Evolutionary conservation across 2,888 invertebrate species (phyloP), one percentile per base, ranked within the genome.

Genomic region (Lepidochrysops patricia): DNA sequence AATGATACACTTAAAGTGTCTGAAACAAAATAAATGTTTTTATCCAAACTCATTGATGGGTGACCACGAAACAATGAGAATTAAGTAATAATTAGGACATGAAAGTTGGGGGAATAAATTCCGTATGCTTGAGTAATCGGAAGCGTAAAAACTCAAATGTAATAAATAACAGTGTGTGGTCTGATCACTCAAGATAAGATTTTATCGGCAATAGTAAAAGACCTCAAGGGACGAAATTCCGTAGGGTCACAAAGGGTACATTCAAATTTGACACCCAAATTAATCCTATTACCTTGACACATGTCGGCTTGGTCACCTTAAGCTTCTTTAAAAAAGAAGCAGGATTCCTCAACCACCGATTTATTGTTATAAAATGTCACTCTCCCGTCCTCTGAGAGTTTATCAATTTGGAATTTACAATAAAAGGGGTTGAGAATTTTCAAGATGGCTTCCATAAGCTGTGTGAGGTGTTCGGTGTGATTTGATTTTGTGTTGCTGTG

Each of bases 261-360:
- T 67, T 64, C 63, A 54, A 57, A 60, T 63, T 62, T 65, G 64
- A 67, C 62, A 64, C 54, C 57, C 74, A 77, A 70, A 73, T 70
- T 82, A 84, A 85, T 84, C 83, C 78, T 82, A 82, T 81, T 81
- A 80, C 61, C 61, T 63, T 76, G 77, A 79, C 78, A 73, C 69
- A 70, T 73, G 75, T 75, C 71, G 67, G 67, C 71, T 70, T 69
- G 66, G 72, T 70, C 70, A 71, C 68, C 43, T 43, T 43, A 43
- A 43, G 43, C 19, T 43, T 12, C 19, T 23, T 29, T 9, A 29
- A 43, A 43, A 43, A 43, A 43, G n/a, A n/a, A 43, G 4, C 9
- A 9, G 9, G 4, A 43, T 43, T 43, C 43, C 19, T 43, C 43
- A 15, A 19, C 43, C 43, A 9, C 19, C 43, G 43, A 43, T 43